phyloP scores from a whole-genome alignment of 2,888 invertebrate genomes.

The Saturnia pavonia region DNA sequence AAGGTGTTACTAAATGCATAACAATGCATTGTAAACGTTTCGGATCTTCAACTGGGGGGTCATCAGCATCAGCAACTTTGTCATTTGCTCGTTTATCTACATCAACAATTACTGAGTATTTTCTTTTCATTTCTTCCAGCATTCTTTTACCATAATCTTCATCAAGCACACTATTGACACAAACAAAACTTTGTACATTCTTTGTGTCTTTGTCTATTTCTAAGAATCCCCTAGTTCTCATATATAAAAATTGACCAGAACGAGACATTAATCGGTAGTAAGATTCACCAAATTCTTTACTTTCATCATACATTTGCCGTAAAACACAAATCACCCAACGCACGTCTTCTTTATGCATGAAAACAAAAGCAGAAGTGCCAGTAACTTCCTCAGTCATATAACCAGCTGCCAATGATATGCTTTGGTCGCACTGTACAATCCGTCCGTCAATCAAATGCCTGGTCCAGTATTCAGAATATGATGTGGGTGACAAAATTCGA shows the following conservation, averaged over 20 bases:
- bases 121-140: slow-evolving; percentile 89
- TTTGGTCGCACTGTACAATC: slow-evolving; percentile 94
- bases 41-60: slow-evolving; percentile 85
- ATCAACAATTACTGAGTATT: slow-evolving; percentile 87
- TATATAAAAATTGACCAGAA: slow-evolving; percentile 92
- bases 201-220: slow-evolving; percentile 90
- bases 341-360: slow-evolving; percentile 95
- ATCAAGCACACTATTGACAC: slow-evolving; percentile 90
- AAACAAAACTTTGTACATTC: slow-evolving; percentile 92
- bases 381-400: slow-evolving; percentile 94
- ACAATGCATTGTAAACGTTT: slow-evolving; percentile 87
- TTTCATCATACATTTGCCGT: slow-evolving; percentile 93
- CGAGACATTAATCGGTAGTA: slow-evolving; percentile 91
- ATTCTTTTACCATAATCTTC: slow-evolving; percentile 88
- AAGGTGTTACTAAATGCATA: slow-evolving; percentile 82
- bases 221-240: slow-evolving; percentile 91
- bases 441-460: slow-evolving; percentile 94
- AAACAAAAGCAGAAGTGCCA: slow-evolving; percentile 93
- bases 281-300: slow-evolving; percentile 92
- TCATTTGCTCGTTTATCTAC: slow-evolving; percentile 67
- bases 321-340: slow-evolving; percentile 94
- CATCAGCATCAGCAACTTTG: slow-evolving; percentile 47
- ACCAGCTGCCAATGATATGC: slow-evolving; percentile 93
- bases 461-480: slow-evolving; percentile 93
- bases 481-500: slow-evolving; percentile 80